Evolutionary conservation across 2,888 invertebrate genomes (phyloP).

Genomic region (Caenorhabditis uteleia): DNA sequence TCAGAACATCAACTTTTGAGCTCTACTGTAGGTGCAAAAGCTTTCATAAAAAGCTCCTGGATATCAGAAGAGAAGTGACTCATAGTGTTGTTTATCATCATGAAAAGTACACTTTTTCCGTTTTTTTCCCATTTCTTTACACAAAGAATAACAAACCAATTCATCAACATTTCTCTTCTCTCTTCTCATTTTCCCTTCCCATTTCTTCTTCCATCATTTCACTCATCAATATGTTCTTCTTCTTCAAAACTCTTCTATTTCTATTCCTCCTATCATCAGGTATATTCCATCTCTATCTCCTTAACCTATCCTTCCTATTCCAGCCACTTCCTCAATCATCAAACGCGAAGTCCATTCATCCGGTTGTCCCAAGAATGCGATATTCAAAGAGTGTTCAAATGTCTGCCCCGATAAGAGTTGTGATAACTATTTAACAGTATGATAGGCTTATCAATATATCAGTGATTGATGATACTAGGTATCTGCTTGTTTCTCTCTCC

Average conservation of each 20-base stretch:
- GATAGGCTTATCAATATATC: neutral
- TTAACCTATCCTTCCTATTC: neutral
- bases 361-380: constrained; percentile 41
- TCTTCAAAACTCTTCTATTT: neutral
- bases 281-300: neutral
- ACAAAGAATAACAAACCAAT: neutral
- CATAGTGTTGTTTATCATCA: too few species aligned
- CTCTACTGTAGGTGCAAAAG: too few species aligned
- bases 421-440: constrained; percentile 23
- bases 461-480: constrained; percentile 18
- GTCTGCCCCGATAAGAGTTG: constrained; percentile 49
- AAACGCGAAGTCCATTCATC: constrained; percentile 14
- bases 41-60: too few species aligned
- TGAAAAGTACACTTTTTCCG: neutral
- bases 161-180: too few species aligned
- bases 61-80: too few species aligned
- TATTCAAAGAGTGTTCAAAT: constrained; percentile 45
- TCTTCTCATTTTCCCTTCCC: neutral
- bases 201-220: neutral
- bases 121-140: neutral
- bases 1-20: too few species aligned
- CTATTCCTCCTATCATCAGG: neutral
- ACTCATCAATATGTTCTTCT: neutral
- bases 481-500: constrained; percentile 51
- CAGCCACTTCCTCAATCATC: neutral